Base-by-base conservation (phyloP, 2,797 vertebrate genomes). In the Streptopelia turtur region DNA sequence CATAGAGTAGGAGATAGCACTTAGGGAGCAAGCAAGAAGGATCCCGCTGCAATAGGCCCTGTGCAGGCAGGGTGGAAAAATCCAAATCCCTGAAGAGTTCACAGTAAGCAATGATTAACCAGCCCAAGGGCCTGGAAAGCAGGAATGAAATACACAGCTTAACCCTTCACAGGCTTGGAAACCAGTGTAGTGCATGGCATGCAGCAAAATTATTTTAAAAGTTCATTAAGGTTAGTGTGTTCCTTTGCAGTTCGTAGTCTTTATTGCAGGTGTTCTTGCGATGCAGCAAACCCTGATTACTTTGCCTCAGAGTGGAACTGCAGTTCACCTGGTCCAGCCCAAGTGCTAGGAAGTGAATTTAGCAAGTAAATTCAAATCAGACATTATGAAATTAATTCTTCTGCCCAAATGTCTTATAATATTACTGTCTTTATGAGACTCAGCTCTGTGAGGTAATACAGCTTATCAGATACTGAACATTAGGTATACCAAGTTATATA, bases 11-110 rank as follows among this genome's bases (percentile, higher is more conserved):
- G n/a, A 70, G 39, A 50, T 16, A 39, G 37, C 64, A 30, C 49
- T 63, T 57, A 45, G 0, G 7, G 70, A 77, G 70, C 66, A 35
- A 64, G 43, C 56, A 43, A 93, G 83, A 81, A 65, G 41, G 63
- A 5, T 86, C 55, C 45, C 31, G 23, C 47, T 66, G 55, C 50
- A 81, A 78, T 4, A 93, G 78, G 77, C 53, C 49, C 64, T 24
- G 18, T n/a, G 33, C 81, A 87, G 56, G 10, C 47, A 87, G 31
- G 16, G 45, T 27, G 79, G 88, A 82, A 95, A 95, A 94, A 64
- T 66, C 74, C 25, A 56, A 53, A 93, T 87, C 66, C 83, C 86
- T n/a, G 39, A 64, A 63, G 90, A 70, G 45, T 45, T 94, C 81
- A n/a, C 16, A 87, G 74, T 47, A 75, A 93, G 83, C 78, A 74